Evolutionary conservation across 2,797 vertebrate species (phyloP).

Genomic region (Schizopygopsis pylzovi): DNA sequence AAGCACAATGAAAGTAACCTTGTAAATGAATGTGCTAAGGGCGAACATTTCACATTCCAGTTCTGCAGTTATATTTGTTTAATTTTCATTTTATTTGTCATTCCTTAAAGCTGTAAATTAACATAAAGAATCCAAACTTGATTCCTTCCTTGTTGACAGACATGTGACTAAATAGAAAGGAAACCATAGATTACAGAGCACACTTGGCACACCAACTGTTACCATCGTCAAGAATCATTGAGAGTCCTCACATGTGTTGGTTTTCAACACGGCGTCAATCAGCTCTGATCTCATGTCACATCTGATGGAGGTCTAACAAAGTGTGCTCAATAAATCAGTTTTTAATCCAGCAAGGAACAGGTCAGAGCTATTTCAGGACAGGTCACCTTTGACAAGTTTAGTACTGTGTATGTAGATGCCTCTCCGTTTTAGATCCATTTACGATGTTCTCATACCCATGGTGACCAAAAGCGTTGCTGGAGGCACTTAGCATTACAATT

Average conservation of each 20-base stretch:
- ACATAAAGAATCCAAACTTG: not conserved
- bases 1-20: not conserved
- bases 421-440: conserved; percentile 72
- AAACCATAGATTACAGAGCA: conserved; percentile 31
- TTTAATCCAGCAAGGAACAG: conserved; percentile 37
- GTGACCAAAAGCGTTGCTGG: conserved; percentile 42
- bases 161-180: conserved; percentile 14
- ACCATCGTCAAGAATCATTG: conserved; percentile 24
- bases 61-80: not conserved
- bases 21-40: not conserved
- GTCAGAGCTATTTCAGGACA: conserved; percentile 74
- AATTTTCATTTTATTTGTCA: not conserved
- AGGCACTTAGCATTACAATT: conserved; percentile 24
- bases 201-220: conserved; percentile 9
- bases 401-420: conserved; percentile 57
- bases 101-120: not conserved
- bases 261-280: conserved; percentile 8
- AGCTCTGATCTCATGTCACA: conserved; percentile 31
- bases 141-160: not conserved
- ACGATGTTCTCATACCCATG: conserved; percentile 54
- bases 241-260: conserved; percentile 38
- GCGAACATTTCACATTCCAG: not conserved
- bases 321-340: conserved; percentile 64
- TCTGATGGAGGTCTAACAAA: conserved; percentile 16
- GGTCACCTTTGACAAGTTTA: conserved; percentile 51